Conservation (phyloP, 2,888 invertebrate species). For the Scaeva pyrastri region DNA sequence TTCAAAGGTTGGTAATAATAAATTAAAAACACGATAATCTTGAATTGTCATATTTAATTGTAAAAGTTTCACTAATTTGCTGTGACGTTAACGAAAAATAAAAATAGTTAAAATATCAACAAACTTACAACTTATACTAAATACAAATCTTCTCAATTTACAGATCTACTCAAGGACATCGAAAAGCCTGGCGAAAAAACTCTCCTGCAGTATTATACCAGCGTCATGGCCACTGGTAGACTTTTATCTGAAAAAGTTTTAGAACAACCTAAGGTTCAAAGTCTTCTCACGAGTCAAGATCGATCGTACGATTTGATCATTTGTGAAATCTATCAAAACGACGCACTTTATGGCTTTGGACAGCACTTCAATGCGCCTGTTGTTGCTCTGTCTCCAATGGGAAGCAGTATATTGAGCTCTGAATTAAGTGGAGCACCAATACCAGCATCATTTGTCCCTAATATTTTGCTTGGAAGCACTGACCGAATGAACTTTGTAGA, state of each 20-base stretch:
- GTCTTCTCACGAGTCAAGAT: slow-evolving; percentile 22
- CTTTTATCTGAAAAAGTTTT: slow-evolving; percentile 39
- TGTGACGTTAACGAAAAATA: too few relatives aligned
- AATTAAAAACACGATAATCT: too few relatives aligned
- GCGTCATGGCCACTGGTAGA: slow-evolving; percentile 16
- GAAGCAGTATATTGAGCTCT: slow-evolving; percentile 28
- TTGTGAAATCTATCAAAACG: slow-evolving; percentile 44
- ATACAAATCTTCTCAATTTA: too few relatives aligned
- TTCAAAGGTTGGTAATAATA: slow-evolving; percentile 45
- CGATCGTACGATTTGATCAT: slow-evolving; percentile 52
- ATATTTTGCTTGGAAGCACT: slow-evolving; percentile 78
- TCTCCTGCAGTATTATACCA: not conserved
- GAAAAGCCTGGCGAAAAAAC: slow-evolving; percentile 18
- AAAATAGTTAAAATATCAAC: too few relatives aligned
- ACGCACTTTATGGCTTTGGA: slow-evolving; percentile 47
- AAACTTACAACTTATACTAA: too few relatives aligned
- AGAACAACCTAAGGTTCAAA: slow-evolving; percentile 40
- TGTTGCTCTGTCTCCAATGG: slow-evolving; percentile 37
- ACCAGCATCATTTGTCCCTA: slow-evolving; percentile 82
- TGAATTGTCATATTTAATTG: too few relatives aligned
- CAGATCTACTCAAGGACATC: slow-evolving; percentile 30
- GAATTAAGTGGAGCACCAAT: slow-evolving; percentile 78
- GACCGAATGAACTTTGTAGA: slow-evolving; percentile 82
- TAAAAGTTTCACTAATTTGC: too few relatives aligned
- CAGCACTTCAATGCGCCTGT: slow-evolving; percentile 52